A percentile compares a stretch with the other conserved stretches of the same genome.
Conservation (phyloP, 1,140 invertebrate genomes). For the Acromyrmex charruanus region DNA sequence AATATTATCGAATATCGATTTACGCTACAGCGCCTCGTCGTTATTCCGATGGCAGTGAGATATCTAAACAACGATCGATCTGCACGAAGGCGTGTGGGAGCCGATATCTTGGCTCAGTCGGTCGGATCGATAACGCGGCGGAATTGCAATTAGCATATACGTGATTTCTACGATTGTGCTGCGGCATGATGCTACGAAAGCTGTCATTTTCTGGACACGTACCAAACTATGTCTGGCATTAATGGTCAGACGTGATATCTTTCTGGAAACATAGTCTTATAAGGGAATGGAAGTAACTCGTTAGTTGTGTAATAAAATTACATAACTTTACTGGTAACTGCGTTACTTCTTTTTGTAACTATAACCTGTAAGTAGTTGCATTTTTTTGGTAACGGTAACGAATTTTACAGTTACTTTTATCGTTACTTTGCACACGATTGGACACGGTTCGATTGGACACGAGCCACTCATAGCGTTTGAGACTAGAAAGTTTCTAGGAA, state of each 20-base stretch:
- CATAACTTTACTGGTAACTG: no score
- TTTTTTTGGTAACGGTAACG: no score
- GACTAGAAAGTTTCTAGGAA: no score
- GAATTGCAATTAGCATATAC: constrained; percentile 62
- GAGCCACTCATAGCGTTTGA: no score
- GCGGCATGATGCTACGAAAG: constrained; percentile 36
- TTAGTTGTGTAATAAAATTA: neutral
- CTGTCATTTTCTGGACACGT: constrained; percentile 51
- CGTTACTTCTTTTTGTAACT: no score
- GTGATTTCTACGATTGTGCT: constrained; percentile 53
- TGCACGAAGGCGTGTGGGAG: neutral
- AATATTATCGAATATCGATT: constrained; percentile 65
- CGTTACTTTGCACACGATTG: no score
- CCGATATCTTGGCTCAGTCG: constrained; percentile 45
- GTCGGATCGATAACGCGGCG: constrained; percentile 28
- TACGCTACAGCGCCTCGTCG: constrained; percentile 1
- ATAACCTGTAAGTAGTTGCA: no score
- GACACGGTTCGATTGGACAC: no score
- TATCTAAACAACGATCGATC: constrained; percentile 56
- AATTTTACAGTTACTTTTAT: no score
- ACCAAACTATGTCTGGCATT: constrained; percentile 54
- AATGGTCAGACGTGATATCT: constrained; percentile 46
- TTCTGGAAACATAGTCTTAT: constrained; percentile 47
- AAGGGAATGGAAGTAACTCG: neutral
- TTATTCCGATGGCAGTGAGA: constrained; percentile 41